Percentiles rank a stretch among this genome's conserved stretches.
Conservation (phyloP, 2,797 vertebrate species). For the Glossophaga mutica region DNA sequence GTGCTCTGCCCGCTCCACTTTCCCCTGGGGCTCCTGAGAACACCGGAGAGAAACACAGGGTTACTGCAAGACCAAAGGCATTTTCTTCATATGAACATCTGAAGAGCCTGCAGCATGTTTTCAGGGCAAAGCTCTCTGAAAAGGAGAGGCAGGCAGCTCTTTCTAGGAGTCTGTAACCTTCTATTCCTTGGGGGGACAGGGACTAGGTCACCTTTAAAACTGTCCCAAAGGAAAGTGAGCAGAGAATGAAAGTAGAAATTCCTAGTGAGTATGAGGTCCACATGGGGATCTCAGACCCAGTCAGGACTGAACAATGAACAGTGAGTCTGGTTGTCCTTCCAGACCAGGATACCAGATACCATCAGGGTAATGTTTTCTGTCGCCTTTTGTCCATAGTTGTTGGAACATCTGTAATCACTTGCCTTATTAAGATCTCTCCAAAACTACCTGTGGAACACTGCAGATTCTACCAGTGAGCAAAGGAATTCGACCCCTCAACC, state of each 20-base stretch:
- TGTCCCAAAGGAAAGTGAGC: not conserved
- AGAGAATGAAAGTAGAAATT: not conserved
- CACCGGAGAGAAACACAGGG: not conserved
- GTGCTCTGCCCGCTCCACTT: not conserved
- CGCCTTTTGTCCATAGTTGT: not conserved
- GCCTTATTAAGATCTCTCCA: not conserved
- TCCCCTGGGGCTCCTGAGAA: not conserved
- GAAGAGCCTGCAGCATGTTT: not conserved
- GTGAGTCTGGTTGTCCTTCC: not conserved
- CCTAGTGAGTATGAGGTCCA: not conserved
- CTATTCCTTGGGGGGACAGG: not conserved
- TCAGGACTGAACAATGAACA: not conserved
- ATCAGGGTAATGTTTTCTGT: not conserved
- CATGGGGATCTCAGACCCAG: rapidly evolving
- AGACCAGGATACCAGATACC: not conserved
- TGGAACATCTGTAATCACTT: not conserved
- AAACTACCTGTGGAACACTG: not conserved
- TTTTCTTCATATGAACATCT: not conserved
- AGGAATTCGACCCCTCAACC: not conserved
- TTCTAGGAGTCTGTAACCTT: not conserved
- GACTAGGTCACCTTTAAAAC: not conserved
- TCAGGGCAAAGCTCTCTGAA: not conserved
- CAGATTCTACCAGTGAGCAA: not conserved
- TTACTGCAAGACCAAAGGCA: not conserved
- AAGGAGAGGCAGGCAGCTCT: not conserved